These are phyloP conservation scores for Megaceryle alcyon DNA, from an alignment of 2,797 vertebrate species.

Conservation along the genomic window DNA sequence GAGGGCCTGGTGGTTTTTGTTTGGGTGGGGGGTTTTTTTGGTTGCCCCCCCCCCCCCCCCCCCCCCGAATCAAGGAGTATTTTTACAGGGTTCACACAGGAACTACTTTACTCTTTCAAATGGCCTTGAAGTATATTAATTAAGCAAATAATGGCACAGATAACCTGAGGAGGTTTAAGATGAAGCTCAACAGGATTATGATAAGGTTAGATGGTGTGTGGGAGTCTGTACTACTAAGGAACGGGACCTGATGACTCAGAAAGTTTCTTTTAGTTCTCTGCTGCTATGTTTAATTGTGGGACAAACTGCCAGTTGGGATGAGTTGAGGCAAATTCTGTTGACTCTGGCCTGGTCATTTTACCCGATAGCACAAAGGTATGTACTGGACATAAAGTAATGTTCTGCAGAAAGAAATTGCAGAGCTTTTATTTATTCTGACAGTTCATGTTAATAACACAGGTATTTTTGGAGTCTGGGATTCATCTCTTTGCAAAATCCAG, in stretches of 20 bases:
- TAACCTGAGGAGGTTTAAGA: background rate
- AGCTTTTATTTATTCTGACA: background rate
- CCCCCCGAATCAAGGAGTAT: too few species aligned
- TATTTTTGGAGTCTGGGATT: background rate
- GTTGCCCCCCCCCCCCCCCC: too few species aligned
- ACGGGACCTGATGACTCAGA: background rate
- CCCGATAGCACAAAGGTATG: background rate
- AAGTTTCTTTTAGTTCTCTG: background rate
- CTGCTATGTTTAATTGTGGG: background rate
- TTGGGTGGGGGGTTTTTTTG: too few species aligned
- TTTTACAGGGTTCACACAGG: background rate
- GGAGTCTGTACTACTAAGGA: background rate
- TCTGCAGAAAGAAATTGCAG: background rate
- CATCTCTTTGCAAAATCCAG: background rate
- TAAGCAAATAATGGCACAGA: background rate
- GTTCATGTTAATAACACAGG: background rate
- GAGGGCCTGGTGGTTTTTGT: too few species aligned
- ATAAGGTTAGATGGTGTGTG: background rate
- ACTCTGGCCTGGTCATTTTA: background rate
- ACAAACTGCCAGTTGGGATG: background rate
- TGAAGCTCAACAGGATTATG: background rate
- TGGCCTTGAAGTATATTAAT: background rate
- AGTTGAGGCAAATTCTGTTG: background rate
- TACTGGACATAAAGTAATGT: rapidly evolving
- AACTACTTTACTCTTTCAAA: background rate